Evolutionary conservation across 2,113 vertebrate genomes (phyloP).

Genomic region (Ramphastos sulfuratus): DNA sequence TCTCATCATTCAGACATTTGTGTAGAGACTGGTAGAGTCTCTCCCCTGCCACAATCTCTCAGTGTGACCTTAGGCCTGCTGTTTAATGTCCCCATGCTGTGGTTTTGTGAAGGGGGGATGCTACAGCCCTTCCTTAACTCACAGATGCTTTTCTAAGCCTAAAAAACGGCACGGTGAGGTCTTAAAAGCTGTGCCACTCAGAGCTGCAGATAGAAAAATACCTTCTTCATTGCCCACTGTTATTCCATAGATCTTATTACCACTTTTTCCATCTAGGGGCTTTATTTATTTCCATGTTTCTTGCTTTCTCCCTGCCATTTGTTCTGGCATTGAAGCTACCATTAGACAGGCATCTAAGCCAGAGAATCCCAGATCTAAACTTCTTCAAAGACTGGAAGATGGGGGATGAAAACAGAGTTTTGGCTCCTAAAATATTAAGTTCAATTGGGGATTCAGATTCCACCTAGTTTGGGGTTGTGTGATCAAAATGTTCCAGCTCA

Average conservation of each 20-base stretch:
- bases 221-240: background rate
- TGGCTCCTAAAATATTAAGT: conserved; percentile 37
- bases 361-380: conserved; percentile 16
- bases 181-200: background rate
- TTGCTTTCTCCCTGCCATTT: background rate
- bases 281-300: background rate
- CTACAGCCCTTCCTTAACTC: background rate
- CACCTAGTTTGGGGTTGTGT: background rate
- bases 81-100: background rate
- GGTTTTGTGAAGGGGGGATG: background rate
- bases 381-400: conserved; percentile 35
- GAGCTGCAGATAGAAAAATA: background rate
- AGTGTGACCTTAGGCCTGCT: background rate
- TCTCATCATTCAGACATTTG: background rate
- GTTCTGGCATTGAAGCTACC: background rate
- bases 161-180: background rate
- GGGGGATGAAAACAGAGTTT: conserved; percentile 26
- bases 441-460: conserved; percentile 58
- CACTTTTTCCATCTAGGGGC: background rate
- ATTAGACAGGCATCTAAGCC: background rate
- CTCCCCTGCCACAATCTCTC: background rate
- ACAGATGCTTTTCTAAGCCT: background rate
- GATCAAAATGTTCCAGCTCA: conserved; percentile 46
- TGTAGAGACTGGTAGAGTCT: background rate
- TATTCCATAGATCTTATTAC: background rate